A percentile compares a stretch with the other conserved stretches of the same genome.
Evolutionary conservation across 2,888 invertebrate genomes (phyloP).

Genomic region (Amphimallon solstitiale): DNA sequence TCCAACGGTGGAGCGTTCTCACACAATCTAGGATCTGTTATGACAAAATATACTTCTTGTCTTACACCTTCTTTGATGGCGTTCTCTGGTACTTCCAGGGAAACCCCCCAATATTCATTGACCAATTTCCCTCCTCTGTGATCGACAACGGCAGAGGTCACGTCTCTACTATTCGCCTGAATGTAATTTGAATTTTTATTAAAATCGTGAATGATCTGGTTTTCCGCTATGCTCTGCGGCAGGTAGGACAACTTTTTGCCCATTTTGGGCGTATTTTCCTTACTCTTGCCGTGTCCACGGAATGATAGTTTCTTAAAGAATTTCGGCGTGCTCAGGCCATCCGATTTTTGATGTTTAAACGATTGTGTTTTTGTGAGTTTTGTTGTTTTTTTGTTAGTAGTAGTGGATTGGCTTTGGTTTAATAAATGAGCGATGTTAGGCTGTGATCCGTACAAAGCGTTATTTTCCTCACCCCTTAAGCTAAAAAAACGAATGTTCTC

Average conservation of each 20-base stretch:
- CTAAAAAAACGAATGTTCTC: conserved; percentile 50
- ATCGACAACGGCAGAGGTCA: conserved; percentile 71
- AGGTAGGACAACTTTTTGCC: conserved; percentile 52
- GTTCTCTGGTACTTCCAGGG: conserved; percentile 87
- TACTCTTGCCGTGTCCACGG: conserved; percentile 33
- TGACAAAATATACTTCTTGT: conserved; percentile 94
- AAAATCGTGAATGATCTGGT: conserved; percentile 49
- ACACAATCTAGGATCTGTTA: conserved; percentile 83
- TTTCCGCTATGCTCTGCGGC: conserved; percentile 49
- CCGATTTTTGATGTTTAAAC: conserved; percentile 60
- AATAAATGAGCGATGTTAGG: conserved; percentile 61
- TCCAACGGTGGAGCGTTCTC: conserved; percentile 82
- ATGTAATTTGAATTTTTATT: conserved; percentile 48
- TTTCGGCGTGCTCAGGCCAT: conserved; percentile 57
- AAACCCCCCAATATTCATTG: conserved; percentile 91
- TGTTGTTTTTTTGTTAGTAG: conserved; percentile 57
- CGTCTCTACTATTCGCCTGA: conserved; percentile 60
- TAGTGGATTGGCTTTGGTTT: conserved; percentile 56
- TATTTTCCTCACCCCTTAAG: conserved; percentile 59
- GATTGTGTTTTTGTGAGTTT: conserved; percentile 63
- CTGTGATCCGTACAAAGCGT: conserved; percentile 62
- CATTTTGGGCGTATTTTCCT: conserved; percentile 53
- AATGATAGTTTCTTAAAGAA: conserved; percentile 58
- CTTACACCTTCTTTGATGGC: conserved; percentile 84
- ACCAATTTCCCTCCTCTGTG: conserved; percentile 83